These are phyloP conservation scores for Ptychodera flava DNA, from an alignment of 35 echinoderm and acorn worm genomes.

Conservation along the genomic window DNA sequence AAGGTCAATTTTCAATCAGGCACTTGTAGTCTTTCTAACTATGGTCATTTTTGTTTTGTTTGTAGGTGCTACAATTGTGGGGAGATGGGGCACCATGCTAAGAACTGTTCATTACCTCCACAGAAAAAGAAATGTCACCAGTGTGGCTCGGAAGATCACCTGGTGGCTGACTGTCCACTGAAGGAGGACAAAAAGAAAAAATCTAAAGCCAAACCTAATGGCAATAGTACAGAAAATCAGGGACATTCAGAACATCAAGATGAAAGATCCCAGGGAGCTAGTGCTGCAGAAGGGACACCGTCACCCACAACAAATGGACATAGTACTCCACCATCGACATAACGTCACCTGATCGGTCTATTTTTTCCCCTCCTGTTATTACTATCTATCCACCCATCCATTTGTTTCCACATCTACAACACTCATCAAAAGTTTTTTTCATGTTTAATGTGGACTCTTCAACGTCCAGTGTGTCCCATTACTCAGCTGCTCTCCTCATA, in stretches of 20 bases:
- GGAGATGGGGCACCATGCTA: constrained; percentile 81
- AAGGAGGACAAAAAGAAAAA: constrained; percentile 17
- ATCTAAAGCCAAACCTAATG: not conserved
- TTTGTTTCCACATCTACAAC: too few relatives aligned
- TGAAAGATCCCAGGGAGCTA: not conserved
- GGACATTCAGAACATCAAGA: not conserved
- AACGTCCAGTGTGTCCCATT: too few relatives aligned
- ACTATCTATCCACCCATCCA: too few relatives aligned
- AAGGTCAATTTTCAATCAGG: too few relatives aligned
- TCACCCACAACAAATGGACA: not conserved
- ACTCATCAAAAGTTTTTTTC: too few relatives aligned
- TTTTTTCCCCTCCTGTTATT: too few relatives aligned
- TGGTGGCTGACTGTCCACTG: constrained; percentile 66
- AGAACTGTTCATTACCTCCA: constrained; percentile 80
- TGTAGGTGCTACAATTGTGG: constrained; percentile 91
- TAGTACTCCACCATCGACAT: too few relatives aligned
- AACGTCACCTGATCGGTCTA: too few relatives aligned
- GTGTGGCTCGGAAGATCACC: constrained; percentile 90
- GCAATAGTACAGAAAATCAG: not conserved
- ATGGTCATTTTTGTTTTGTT: too few relatives aligned
- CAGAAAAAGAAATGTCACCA: constrained; percentile 83
- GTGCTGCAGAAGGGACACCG: not conserved
- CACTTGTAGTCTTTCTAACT: too few relatives aligned
- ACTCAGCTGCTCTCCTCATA: too few relatives aligned
- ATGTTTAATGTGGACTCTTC: too few relatives aligned